Base-by-base conservation (phyloP, 1,140 invertebrate genomes). In the Macrobrachium nipponense region DNA sequence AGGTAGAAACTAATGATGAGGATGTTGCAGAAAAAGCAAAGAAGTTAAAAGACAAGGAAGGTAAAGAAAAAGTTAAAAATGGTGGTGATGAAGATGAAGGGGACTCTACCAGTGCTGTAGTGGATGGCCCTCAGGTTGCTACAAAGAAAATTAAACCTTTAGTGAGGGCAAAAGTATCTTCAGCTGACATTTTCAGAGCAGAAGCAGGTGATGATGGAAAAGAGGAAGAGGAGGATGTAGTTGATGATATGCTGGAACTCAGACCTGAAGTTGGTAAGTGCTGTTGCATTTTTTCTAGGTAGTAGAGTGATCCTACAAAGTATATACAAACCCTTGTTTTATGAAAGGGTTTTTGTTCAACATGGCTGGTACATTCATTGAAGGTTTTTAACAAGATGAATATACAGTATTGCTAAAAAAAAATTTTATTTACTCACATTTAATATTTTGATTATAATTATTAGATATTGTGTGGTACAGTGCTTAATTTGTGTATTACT, bases 191-290 rank as follows among this genome's bases (percentile, higher is more conserved):
- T n/a, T 86, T 87, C 27, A 75, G 81, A 20, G 86, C 85, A 15
- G 88, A 87, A 58, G 82, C 81, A 36, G 84, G 23, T 44, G 77
- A 77, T 7, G 76, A 70, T 20, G 76, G 59, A 18, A 86, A 85
- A 6, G 88, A 89, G 44, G 88, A 87, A 64, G 82, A 83, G 20
- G 80, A 80, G 59, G 81, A 87, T 14, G 60, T 81, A 23, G 62
- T 78, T 59, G 78, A 84, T 36, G 77, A 84, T 20, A 68, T 85
- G 70, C 78, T 81, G 66, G 87, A 66, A 43, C 76, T 87, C 0
- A 80, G 78, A 59, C 76, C 80, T 68, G 86, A 82, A 23, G 60
- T 81, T 78, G 79, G 73, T 77, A 60, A 70, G 66, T 79, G 20
- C 58, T 70, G 10, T 66, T 36, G 11, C 44, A n/a, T 36, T 10